A percentile compares a stretch with the other conserved stretches of the same genome.
Evolutionary conservation across 2,113 vertebrate species (phyloP).

Genomic region (Albula goreensis): DNA sequence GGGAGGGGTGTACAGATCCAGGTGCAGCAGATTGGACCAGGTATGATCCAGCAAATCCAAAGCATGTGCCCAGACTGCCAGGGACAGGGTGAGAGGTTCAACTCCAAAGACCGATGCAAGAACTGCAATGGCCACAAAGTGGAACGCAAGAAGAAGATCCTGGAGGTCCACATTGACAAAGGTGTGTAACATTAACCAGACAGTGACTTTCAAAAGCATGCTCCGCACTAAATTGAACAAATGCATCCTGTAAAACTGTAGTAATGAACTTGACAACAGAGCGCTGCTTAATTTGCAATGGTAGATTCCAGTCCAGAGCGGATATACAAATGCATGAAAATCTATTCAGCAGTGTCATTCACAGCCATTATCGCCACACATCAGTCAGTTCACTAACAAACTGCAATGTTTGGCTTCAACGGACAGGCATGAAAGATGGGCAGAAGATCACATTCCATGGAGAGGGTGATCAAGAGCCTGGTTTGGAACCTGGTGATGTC

Average conservation of each 20-base stretch:
- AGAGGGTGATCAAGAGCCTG: slow-evolving; percentile 96
- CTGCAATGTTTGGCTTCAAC: neutral
- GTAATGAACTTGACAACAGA: too few relatives aligned
- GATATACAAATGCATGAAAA: neutral
- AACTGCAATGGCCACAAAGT: slow-evolving; percentile 89
- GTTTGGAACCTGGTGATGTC: slow-evolving; percentile 91
- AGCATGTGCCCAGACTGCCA: slow-evolving; percentile 90
- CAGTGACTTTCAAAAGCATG: neutral
- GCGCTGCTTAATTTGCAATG: too few relatives aligned
- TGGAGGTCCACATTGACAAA: slow-evolving; percentile 95
- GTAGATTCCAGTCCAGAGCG: neutral
- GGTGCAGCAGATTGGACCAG: slow-evolving; percentile 92
- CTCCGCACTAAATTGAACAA: too few relatives aligned
- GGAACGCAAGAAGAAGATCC: slow-evolving; percentile 88
- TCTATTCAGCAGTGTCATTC: too few relatives aligned
- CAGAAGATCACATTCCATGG: slow-evolving; percentile 92
- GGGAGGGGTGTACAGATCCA: slow-evolving; percentile 87
- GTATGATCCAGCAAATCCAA: slow-evolving; percentile 96
- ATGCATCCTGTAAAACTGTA: too few relatives aligned
- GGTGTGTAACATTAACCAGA: slow-evolving; percentile 67
- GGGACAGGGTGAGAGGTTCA: slow-evolving; percentile 91
- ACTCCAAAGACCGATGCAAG: slow-evolving; percentile 88
- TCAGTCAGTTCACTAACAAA: neutral
- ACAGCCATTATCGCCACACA: neutral
- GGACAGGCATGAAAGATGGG: slow-evolving; percentile 90